Evolutionary conservation across 2,113 vertebrate species (phyloP).

Genomic region (Rhodinocichla rosea): DNA sequence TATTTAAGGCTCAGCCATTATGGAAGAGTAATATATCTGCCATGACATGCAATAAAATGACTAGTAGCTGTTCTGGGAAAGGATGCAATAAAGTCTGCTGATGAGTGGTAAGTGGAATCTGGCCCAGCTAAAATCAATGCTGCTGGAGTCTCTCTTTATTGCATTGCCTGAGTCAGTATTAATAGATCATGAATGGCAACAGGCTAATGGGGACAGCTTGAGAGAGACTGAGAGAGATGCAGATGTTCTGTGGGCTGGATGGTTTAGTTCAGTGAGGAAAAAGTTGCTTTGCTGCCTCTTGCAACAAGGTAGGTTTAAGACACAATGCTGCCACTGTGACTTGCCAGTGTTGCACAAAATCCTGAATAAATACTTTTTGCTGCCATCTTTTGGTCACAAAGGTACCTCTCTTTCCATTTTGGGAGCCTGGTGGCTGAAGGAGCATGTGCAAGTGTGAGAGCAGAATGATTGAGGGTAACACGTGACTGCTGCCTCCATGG

Average conservation of each 20-base stretch:
- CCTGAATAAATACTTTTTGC: conserved; percentile 48
- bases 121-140: conserved; percentile 64
- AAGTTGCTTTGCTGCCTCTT: background rate
- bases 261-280: background rate
- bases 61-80: conserved; percentile 67
- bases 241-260: background rate
- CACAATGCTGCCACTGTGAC: background rate
- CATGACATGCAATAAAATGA: conserved; percentile 58
- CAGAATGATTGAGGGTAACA: background rate
- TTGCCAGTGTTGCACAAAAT: background rate
- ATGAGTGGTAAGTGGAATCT: conserved; percentile 66
- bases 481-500: background rate
- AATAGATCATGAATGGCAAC: conserved; percentile 62
- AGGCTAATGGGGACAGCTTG: conserved; percentile 43
- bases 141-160: conserved; percentile 64
- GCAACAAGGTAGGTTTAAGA: background rate
- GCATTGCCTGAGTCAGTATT: conserved; percentile 52
- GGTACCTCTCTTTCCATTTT: conserved; percentile 4
- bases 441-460: conserved; percentile 14
- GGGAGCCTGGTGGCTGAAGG: background rate
- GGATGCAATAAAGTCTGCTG: conserved; percentile 65
- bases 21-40: conserved; percentile 54
- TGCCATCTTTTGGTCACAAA: conserved; percentile 61
- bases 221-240: background rate
- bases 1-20: conserved; percentile 60